These are phyloP conservation scores for Erebia epiphron DNA, from an alignment of 2,888 invertebrate species.

Conservation along the genomic window DNA sequence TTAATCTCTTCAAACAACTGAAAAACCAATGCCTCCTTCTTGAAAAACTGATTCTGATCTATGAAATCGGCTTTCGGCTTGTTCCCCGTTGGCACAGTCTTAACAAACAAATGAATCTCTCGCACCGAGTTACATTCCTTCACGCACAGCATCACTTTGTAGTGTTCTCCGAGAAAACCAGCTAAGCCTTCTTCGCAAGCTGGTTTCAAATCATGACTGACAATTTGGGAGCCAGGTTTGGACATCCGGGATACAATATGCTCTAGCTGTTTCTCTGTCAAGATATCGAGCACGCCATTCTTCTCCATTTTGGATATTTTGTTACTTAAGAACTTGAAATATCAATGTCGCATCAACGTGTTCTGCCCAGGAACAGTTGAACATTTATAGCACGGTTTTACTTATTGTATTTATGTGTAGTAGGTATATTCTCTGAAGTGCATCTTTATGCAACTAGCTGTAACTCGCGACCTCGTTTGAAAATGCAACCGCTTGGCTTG, in stretches of 20 bases:
- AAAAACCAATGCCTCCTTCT: conserved; percentile 60
- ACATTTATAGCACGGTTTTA: conserved; percentile 4
- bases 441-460: neutral
- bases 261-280: conserved; percentile 53
- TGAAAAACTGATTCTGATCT: conserved; percentile 52
- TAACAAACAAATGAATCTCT: conserved; percentile 59
- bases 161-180: conserved; percentile 69
- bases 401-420: neutral
- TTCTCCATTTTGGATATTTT: conserved; percentile 15
- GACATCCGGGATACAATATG: conserved; percentile 48
- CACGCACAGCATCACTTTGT: conserved; percentile 52
- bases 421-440: neutral
- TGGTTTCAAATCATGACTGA: conserved; percentile 48
- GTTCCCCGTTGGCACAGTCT: conserved; percentile 58
- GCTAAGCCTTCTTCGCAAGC: conserved; percentile 56
- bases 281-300: conserved; percentile 37
- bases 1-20: conserved; percentile 57
- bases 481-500: too few species aligned
- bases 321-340: neutral
- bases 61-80: conserved; percentile 64
- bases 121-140: conserved; percentile 39
- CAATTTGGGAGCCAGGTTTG: conserved; percentile 41
- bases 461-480: neutral
- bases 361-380: neutral
- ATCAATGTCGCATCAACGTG: neutral